Evolutionary conservation across 2,888 invertebrate genomes (phyloP).

Genomic region (Lasioglossum oenotherae): DNA sequence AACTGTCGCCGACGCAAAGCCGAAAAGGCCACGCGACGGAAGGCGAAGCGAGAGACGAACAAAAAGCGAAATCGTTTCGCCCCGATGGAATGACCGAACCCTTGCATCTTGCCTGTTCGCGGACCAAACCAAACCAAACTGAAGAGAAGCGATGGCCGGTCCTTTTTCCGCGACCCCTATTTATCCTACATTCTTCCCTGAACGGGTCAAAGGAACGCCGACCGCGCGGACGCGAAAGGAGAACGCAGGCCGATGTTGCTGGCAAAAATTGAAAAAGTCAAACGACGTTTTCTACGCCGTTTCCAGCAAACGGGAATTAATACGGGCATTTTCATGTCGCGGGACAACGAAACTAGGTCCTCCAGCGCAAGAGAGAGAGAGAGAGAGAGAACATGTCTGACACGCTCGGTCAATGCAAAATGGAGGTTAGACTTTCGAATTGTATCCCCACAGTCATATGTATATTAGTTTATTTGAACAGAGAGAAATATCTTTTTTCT

Average conservation of each 20-base stretch:
- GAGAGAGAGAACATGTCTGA: too few species aligned
- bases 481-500: too few species aligned
- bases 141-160: conserved; percentile 12
- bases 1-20: conserved; percentile 34
- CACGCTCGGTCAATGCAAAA: too few species aligned
- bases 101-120: conserved; percentile 46
- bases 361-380: too few species aligned
- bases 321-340: neutral
- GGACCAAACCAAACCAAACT: conserved; percentile 28
- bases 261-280: conserved; percentile 45
- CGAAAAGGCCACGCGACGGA: neutral
- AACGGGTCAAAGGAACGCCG: conserved; percentile 3
- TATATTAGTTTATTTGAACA: too few species aligned
- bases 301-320: neutral
- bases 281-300: neutral
- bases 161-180: conserved; percentile 9
- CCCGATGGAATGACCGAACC: conserved; percentile 44
- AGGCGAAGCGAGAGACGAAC: conserved; percentile 15
- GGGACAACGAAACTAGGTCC: neutral
- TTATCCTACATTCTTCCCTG: conserved; percentile 13
- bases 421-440: too few species aligned
- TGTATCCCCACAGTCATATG: too few species aligned
- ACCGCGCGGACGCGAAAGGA: neutral
- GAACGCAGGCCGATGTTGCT: conserved; percentile 4
- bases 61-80: conserved; percentile 30